phyloP scores from a whole-genome alignment of 2,888 invertebrate genomes.

The Leucozona laternaria region DNA sequence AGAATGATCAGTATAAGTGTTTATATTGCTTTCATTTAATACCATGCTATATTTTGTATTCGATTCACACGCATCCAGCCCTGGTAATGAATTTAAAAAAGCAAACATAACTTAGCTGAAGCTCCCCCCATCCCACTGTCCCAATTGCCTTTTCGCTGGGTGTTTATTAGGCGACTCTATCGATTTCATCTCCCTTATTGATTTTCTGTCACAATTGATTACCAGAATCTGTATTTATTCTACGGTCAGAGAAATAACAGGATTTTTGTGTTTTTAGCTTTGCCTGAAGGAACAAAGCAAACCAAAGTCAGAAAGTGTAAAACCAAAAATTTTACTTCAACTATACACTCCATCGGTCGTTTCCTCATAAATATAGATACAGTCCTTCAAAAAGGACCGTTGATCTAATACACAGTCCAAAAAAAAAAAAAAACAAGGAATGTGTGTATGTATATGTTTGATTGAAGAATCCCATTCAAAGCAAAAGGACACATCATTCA shows the following conservation, averaged over 20 bases:
- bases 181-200: conserved; percentile 53
- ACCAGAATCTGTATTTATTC: conserved; percentile 56
- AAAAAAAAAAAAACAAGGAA: not conserved
- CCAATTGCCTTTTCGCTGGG: not conserved
- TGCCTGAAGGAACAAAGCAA: not conserved
- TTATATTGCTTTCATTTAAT: no score
- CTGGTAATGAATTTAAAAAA: conserved; percentile 44
- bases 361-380: conserved; percentile 67
- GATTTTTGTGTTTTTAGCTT: conserved; percentile 36
- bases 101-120: conserved; percentile 27
- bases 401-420: not conserved
- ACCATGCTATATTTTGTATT: no score
- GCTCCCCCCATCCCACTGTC: not conserved
- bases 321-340: conserved; percentile 37
- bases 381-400: conserved; percentile 40
- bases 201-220: conserved; percentile 67
- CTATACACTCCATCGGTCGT: conserved; percentile 37
- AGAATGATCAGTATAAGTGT: no score
- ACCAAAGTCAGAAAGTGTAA: not conserved
- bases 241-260: conserved; percentile 14
- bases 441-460: not conserved
- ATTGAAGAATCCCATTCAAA: conserved; percentile 43
- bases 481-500: conserved; percentile 70
- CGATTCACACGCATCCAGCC: not conserved
- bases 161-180: not conserved